phyloP scores from a whole-genome alignment of 2,797 vertebrate genomes.

The Todus mexicanus region DNA sequence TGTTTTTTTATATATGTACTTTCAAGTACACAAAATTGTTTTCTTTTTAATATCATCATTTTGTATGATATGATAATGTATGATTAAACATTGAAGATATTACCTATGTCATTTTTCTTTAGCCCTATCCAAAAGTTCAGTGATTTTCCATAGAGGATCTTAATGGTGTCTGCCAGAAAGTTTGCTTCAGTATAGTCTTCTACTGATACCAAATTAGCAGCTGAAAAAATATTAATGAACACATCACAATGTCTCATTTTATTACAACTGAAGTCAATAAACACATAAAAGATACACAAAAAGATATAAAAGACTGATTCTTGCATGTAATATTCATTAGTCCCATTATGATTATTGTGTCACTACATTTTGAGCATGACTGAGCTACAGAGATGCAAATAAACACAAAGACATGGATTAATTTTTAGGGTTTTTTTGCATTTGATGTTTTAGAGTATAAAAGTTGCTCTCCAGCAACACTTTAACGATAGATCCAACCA shows the following conservation, averaged over 20 bases:
- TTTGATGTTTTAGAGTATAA: neutral
- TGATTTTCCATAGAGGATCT: conserved; percentile 73
- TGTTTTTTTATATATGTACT: neutral
- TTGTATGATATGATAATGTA: neutral
- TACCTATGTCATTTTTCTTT: conserved; percentile 75
- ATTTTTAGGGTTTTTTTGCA: neutral
- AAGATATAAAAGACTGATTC: neutral
- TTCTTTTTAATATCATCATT: neutral
- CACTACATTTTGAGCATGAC: neutral
- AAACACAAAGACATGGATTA: neutral
- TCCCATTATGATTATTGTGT: neutral
- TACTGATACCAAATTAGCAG: conserved; percentile 76
- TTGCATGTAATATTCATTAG: neutral
- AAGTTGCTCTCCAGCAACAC: neutral
- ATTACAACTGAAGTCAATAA: neutral
- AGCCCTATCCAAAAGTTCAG: conserved; percentile 82
- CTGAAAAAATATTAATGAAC: conserved; percentile 62
- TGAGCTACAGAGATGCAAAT: neutral
- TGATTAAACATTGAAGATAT: neutral
- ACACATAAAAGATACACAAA: neutral
- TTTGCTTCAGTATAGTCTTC: conserved; percentile 73
- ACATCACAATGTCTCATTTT: neutral
- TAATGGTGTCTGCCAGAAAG: conserved; percentile 79
- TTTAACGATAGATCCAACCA: neutral
- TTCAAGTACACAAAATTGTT: neutral